Conservation (phyloP, 2,888 invertebrate species). For the Netelia fuscicornis region DNA sequence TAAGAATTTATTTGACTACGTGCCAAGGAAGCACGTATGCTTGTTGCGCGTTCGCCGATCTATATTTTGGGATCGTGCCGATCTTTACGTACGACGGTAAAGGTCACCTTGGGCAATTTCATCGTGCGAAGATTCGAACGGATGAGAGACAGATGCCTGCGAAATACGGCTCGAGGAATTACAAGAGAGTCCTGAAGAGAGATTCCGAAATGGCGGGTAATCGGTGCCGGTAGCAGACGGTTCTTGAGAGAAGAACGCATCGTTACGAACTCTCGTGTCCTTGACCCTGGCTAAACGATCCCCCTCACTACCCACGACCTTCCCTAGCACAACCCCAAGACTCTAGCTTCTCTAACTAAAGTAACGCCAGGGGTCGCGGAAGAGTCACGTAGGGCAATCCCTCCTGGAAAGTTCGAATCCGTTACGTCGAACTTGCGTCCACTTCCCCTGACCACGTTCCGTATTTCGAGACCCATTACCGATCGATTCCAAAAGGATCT, state of each 20-base stretch:
- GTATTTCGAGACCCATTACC: slow-evolving; percentile 13
- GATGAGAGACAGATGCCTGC: slow-evolving; percentile 75
- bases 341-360: too few relatives aligned
- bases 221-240: slow-evolving; percentile 84
- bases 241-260: slow-evolving; percentile 54
- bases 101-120: slow-evolving; percentile 6
- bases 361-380: slow-evolving; percentile 25
- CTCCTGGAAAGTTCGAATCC: not conserved
- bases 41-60: too few relatives aligned
- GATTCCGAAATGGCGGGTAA: slow-evolving; percentile 80
- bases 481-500: not conserved
- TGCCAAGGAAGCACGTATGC: not conserved
- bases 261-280: slow-evolving; percentile 35
- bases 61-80: not conserved
- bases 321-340: too few relatives aligned
- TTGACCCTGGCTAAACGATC: slow-evolving; percentile 66
- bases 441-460: not conserved
- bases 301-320: not conserved
- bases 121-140: slow-evolving; percentile 20
- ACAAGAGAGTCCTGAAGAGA: slow-evolving; percentile 73
- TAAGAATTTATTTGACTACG: not conserved
- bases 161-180: slow-evolving; percentile 59
- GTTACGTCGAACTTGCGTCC: slow-evolving; percentile 34
- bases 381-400: not conserved
- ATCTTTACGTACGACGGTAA: slow-evolving; percentile 1